Conservation (phyloP, 1,140 invertebrate species). For the Reticulitermes speratus region DNA sequence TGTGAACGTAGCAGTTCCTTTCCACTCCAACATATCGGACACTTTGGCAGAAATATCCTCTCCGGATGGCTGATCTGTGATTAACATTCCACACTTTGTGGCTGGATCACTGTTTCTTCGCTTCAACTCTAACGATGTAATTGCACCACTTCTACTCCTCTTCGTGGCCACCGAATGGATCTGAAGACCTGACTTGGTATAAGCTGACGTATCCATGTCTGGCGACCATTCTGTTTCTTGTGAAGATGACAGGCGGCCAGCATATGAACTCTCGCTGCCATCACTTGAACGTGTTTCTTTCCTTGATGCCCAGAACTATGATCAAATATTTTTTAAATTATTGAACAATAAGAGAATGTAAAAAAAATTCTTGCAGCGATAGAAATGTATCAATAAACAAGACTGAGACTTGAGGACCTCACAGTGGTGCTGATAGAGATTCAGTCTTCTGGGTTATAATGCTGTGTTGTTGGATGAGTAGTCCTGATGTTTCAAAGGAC, state of each 20-base stretch:
- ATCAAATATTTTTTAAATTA: neutral
- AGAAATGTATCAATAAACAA: too few species aligned
- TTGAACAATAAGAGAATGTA: too few species aligned
- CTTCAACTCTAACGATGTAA: constrained; percentile 51
- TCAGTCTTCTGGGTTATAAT: too few species aligned
- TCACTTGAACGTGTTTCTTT: constrained; percentile 24
- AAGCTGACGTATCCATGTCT: neutral
- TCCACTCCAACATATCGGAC: constrained; percentile 50
- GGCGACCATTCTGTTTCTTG: constrained; percentile 26
- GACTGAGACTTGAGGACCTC: too few species aligned
- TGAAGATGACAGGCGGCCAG: constrained; percentile 21
- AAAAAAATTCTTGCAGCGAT: too few species aligned
- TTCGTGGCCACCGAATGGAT: constrained; percentile 15
- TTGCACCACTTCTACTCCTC: constrained; percentile 36
- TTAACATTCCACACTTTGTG: constrained; percentile 46
- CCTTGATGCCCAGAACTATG: neutral
- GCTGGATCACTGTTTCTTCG: constrained; percentile 73
- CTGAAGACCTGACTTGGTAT: constrained; percentile 11
- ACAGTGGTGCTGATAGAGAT: too few species aligned
- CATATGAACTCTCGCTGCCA: constrained; percentile 30
- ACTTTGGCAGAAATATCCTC: neutral
- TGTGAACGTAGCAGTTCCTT: constrained; percentile 58
- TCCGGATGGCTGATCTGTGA: constrained; percentile 11
- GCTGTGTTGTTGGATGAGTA: too few species aligned
- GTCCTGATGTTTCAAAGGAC: too few species aligned